Percentiles rank a stretch among this genome's conserved stretches.
Evolutionary conservation across 2,888 invertebrate genomes (phyloP).

Genomic region (Rhaphigaster nebulosa): DNA sequence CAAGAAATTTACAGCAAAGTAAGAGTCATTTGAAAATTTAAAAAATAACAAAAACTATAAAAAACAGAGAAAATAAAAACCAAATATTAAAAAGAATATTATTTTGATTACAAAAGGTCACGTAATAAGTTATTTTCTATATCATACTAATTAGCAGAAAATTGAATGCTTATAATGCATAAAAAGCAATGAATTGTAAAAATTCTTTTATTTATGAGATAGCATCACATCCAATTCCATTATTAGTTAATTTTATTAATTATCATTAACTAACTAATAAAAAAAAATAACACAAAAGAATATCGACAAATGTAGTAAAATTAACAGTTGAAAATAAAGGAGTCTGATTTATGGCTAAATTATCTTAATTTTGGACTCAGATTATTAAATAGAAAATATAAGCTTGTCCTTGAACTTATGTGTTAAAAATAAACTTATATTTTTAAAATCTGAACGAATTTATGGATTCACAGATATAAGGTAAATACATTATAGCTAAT

Average conservation of each 20-base stretch:
- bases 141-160: neutral
- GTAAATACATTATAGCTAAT: neutral
- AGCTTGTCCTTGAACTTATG: conserved; percentile 41
- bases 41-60: neutral
- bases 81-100: neutral
- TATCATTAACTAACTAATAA: neutral
- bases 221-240: neutral
- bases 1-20: neutral
- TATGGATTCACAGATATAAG: neutral
- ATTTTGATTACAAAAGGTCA: neutral
- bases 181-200: neutral
- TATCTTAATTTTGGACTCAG: neutral
- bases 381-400: conserved; percentile 16
- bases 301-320: neutral
- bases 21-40: neutral
- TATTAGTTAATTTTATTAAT: neutral
- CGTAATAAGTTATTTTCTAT: neutral
- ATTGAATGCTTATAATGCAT: neutral
- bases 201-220: neutral
- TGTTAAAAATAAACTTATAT: conserved; percentile 6
- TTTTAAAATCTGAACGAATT: conserved; percentile 57
- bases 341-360: neutral
- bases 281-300: neutral
- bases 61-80: neutral
- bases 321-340: neutral